phyloP scores from a whole-genome alignment of 2,888 invertebrate genomes.

The Pammene fasciana region DNA sequence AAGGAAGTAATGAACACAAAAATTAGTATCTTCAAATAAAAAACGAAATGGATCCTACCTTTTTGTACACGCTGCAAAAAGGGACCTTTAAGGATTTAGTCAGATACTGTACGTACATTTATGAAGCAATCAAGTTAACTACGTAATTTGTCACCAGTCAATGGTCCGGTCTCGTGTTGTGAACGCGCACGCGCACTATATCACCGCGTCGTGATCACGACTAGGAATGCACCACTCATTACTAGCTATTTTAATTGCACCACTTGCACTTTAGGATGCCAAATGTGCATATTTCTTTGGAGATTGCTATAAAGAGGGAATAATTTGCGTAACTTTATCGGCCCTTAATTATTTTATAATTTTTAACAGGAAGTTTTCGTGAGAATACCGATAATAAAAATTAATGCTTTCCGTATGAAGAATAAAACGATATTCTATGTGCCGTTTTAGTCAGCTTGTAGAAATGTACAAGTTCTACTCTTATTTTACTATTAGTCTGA shows the following conservation, averaged over 20 bases:
- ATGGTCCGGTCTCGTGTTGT: slow-evolving; percentile 17
- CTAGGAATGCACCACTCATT: slow-evolving; percentile 66
- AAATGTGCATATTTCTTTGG: slow-evolving; percentile 10
- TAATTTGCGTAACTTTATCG: background rate
- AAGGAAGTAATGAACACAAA: too few species aligned
- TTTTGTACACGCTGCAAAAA: too few species aligned
- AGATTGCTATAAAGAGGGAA: background rate
- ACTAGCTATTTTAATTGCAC: slow-evolving; percentile 70
- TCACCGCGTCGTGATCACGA: slow-evolving; percentile 59
- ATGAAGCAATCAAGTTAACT: background rate
- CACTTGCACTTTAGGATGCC: slow-evolving; percentile 9
- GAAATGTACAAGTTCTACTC: too few species aligned
- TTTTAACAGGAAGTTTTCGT: background rate
- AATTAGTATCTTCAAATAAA: too few species aligned
- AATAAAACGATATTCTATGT: too few species aligned
- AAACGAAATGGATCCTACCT: too few species aligned
- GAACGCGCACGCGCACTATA: slow-evolving; percentile 42
- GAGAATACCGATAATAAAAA: too few species aligned
- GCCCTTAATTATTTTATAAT: background rate
- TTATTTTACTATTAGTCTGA: too few species aligned
- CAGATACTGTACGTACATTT: background rate
- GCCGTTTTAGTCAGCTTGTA: too few species aligned
- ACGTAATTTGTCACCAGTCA: slow-evolving; percentile 1
- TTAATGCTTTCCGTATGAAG: too few species aligned
- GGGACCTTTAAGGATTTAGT: background rate